These are phyloP conservation scores for Bombyx huttoni DNA, from an alignment of 2,888 invertebrate species.

Conservation along the genomic window DNA sequence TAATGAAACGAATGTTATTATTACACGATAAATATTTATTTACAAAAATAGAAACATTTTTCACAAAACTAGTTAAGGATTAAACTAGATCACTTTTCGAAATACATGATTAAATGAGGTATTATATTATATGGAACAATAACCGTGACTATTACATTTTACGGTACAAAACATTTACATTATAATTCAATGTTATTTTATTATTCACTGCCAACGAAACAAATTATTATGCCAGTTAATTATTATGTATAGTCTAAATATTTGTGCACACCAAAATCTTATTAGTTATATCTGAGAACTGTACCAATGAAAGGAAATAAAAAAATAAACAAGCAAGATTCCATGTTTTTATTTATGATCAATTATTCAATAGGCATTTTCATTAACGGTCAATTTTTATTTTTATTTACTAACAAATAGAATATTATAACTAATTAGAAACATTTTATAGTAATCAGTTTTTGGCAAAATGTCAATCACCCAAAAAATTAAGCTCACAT, in stretches of 20 bases:
- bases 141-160: neutral
- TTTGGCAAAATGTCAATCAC: no score
- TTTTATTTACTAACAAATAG: no score
- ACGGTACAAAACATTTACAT: slow-evolving; percentile 6
- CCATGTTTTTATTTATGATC: no score
- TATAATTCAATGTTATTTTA: slow-evolving; percentile 3
- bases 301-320: neutral
- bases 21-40: slow-evolving; percentile 47
- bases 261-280: neutral
- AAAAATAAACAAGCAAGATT: no score
- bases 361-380: no score
- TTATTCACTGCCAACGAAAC: neutral
- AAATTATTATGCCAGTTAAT: neutral
- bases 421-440: no score
- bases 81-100: neutral
- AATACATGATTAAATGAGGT: slow-evolving; percentile 31
- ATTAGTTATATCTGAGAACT: slow-evolving; percentile 9
- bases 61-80: slow-evolving; percentile 9
- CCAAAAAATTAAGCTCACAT: no score
- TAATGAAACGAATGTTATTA: slow-evolving; percentile 14
- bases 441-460: no score
- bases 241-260: neutral
- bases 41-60: slow-evolving; percentile 64
- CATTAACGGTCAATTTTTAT: no score
- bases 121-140: neutral